Percentiles rank a stretch among this genome's conserved stretches.
Conservation (phyloP, 1,140 invertebrate species). For the Orussus abietinus region DNA sequence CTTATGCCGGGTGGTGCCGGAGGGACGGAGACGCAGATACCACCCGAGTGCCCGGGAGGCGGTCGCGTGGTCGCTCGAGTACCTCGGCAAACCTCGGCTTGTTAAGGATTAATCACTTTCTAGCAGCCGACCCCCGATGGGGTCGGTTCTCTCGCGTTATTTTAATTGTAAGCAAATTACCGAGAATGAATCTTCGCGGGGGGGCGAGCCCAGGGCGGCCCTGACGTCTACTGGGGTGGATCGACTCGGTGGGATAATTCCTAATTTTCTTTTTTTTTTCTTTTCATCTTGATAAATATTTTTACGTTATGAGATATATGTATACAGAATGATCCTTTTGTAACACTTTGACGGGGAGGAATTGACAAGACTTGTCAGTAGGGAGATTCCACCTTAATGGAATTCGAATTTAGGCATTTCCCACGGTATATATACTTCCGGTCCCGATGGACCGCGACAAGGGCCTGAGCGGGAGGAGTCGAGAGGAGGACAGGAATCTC, state of each 20-base stretch:
- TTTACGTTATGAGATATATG: too few relatives aligned
- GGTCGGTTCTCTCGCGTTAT: slow-evolving; percentile 26
- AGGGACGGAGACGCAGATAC: too few relatives aligned
- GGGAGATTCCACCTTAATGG: too few relatives aligned
- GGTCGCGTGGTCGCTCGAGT: slow-evolving; percentile 31
- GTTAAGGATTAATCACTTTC: slow-evolving; percentile 49
- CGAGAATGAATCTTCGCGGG: slow-evolving; percentile 5
- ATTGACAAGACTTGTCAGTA: too few relatives aligned
- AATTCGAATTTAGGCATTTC: too few relatives aligned
- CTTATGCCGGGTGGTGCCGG: too few relatives aligned
- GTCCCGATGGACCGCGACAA: too few relatives aligned
- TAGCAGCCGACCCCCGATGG: slow-evolving; percentile 11
- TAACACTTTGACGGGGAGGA: too few relatives aligned
- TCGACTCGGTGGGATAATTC: background rate
- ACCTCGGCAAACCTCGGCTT: slow-evolving; percentile 34
- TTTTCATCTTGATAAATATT: too few relatives aligned
- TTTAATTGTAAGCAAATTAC: slow-evolving; percentile 45
- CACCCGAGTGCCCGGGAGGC: too few relatives aligned
- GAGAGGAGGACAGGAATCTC: slow-evolving; percentile 10
- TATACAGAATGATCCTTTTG: too few relatives aligned
- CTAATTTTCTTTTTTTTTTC: slow-evolving; percentile 10
- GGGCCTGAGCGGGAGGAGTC: slow-evolving; percentile 4
- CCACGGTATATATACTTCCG: too few relatives aligned
- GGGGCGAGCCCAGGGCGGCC: slow-evolving; percentile 7
- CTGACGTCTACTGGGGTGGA: background rate